Base-by-base conservation (phyloP, 2,113 vertebrate species). In the Tyrannus savana region DNA sequence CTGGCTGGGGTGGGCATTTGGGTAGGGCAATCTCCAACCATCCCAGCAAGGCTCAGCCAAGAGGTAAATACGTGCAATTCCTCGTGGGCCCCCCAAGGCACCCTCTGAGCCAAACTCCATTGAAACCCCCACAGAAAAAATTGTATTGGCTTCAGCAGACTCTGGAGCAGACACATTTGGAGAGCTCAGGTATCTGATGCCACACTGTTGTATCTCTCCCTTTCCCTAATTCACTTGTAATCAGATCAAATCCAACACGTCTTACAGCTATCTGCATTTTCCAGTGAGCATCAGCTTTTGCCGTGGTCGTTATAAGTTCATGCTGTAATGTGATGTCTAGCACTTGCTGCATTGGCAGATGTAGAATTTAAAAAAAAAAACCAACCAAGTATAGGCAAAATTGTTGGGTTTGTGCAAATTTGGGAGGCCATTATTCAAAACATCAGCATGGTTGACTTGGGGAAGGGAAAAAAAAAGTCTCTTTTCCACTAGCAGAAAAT, bases 401-500 rank as follows among this genome's bases (percentile, higher is more conserved):
- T 72, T 69, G 69, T 79, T 93, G n/a, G 33, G 41, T 90, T 93
- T 92, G 41, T 67, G n/a, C 64, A 84, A 89, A 58, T 89, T 89
- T 85, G 52, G 88, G 55, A 90, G 81, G 84, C 88, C 62, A 95
- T 97, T 96, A 96, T 90, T 97, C 96, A 96, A 97, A 91, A 91
- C 52, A 87, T 52, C 53, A 94, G 59, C 35, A 52, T 75, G 42
- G 55, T 10, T 91, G 82, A 87, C 37, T 95, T 95, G 69, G 69
- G 77, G 73, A 86, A 85, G 55, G 37, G 27, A 55, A 14, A 77
- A 55, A 77, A 84, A 79, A 73, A 50, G 19, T 41, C 42, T 62
- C 21, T 82, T 79, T 93, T 89, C 84, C 49, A 52, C 63, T 17
- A 89, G 79, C 55, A 91, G 74, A 84, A 46, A 74, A 97, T 94